Conservation (phyloP, 2,113 vertebrate genomes). For the Sisor rabdophorus region DNA sequence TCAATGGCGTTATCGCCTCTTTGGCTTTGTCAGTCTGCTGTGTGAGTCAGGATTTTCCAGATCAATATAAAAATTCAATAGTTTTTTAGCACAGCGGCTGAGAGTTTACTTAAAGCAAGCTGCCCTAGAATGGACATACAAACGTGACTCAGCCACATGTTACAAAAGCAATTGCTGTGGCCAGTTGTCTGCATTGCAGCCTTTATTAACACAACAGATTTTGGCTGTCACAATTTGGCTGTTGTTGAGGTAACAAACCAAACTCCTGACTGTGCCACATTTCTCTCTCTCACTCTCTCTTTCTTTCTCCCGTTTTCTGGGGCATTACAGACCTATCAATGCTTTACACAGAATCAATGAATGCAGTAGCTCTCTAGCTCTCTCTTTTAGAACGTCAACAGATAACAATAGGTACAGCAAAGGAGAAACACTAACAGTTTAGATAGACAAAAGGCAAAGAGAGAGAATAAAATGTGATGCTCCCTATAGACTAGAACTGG, state of each 20-base stretch:
- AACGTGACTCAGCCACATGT: not conserved
- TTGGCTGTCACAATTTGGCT: not conserved
- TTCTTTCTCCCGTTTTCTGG: not conserved
- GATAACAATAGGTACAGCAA: constrained; percentile 26
- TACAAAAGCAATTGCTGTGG: not conserved
- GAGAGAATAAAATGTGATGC: constrained; percentile 28
- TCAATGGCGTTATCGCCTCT: constrained; percentile 13
- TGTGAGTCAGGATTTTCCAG: constrained; percentile 20
- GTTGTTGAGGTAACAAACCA: constrained; percentile 4
- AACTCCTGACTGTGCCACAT: constrained; percentile 35
- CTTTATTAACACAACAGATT: not conserved
- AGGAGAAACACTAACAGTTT: constrained; percentile 8
- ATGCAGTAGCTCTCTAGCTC: constrained; percentile 11
- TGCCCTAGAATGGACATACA: not conserved
- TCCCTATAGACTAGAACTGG: constrained; percentile 30
- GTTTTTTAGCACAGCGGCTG: constrained; percentile 22
- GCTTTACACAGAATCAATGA: constrained; percentile 37
- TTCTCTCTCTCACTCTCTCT: constrained; percentile 18
- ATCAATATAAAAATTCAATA: constrained; percentile 45
- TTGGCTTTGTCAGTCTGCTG: not conserved
- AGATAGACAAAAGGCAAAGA: constrained; percentile 3
- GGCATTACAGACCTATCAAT: constrained; percentile 20
- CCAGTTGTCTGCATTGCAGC: constrained; percentile 33
- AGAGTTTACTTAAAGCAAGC: constrained; percentile 18
- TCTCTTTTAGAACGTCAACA: not conserved